Base-by-base conservation (phyloP, 1,140 invertebrate genomes). In the Drosophila guanche region DNA sequence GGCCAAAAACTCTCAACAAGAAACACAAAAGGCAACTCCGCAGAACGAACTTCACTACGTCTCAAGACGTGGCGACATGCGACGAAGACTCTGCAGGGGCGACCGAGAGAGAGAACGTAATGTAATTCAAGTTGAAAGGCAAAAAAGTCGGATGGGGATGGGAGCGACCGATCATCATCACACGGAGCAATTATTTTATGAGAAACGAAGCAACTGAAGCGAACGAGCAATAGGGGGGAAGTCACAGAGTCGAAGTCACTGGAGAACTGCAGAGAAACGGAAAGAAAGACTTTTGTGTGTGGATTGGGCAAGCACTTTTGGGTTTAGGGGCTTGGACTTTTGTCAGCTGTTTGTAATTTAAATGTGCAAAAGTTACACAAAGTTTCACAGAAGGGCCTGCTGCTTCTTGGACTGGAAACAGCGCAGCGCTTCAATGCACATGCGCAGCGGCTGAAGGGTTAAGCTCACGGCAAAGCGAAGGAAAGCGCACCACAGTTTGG, bases 331-430 rank as follows among this genome's bases (percentile, higher is more conserved):
- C 68, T 61, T 71, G 45, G 73, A 77, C 73, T 86, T 88, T 88
- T 86, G 81, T 86, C 81, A 86, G 81, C 81, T 88, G 81, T 75
- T 86, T 81, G 83, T 88, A 86, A 86, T 86, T 86, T 88, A 78
- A 88, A 86, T 81, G 77, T 55, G 83, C 73, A 78, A 76, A 53
- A 78, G 78, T 86, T 85, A 85, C 67, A 81, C 74, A 77, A 72
- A 74, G 42, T 57, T 40, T 33, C n/a, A 4, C 33, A 37, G 40
- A 40, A 29, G 29, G 43, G 42, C 59, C 63, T 86, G 58, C 7
- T 37, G 33, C 33, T 37, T 37, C 33, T 37, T 75, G 65, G 65
- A 81, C 50, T 76, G 81, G 81, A 86, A 86, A 86, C 83, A 45
- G 81, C 68, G 83, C 81, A 86, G 81, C 33, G 33, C 81, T 81